Conservation (phyloP, 2,797 vertebrate genomes). For the Myripristis jacobus region DNA sequence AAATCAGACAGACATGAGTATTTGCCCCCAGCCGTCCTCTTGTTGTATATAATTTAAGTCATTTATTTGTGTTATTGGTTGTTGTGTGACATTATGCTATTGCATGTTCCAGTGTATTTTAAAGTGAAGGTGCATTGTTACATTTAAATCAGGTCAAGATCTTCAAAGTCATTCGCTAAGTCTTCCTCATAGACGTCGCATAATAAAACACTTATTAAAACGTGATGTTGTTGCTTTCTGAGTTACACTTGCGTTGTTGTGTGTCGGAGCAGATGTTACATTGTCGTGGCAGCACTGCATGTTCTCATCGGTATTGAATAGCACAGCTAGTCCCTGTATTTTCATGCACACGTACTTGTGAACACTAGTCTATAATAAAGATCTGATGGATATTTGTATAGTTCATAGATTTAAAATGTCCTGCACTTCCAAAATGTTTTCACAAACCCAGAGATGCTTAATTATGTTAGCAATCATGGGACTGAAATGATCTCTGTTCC, state of each 20-base stretch:
- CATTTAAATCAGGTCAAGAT: conserved; percentile 55
- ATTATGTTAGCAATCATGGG: neutral
- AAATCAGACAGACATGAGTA: neutral
- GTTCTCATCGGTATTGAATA: conserved; percentile 12
- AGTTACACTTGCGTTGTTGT: neutral
- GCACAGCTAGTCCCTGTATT: conserved; percentile 11
- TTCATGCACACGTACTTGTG: conserved; percentile 37
- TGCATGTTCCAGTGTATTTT: conserved; percentile 60
- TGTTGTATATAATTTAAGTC: conserved; percentile 40
- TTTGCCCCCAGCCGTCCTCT: neutral
- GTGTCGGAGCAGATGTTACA: conserved; percentile 11
- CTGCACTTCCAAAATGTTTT: neutral
- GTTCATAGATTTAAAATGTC: neutral
- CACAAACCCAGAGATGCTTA: too few relatives aligned
- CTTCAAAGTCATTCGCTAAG: conserved; percentile 34
- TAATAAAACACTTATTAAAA: neutral
- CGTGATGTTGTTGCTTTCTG: conserved; percentile 19
- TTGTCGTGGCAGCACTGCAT: neutral
- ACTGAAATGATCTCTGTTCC: neutral
- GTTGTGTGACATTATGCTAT: conserved; percentile 40
- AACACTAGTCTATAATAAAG: conserved; percentile 38
- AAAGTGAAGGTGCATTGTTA: conserved; percentile 45
- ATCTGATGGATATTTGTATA: conserved; percentile 18
- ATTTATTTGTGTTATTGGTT: conserved; percentile 35
- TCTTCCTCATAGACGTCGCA: conserved; percentile 21